Percentiles rank a stretch among this genome's conserved stretches.
Conservation (phyloP, 2,113 vertebrate species). For the Cynoglossus semilaevis region DNA sequence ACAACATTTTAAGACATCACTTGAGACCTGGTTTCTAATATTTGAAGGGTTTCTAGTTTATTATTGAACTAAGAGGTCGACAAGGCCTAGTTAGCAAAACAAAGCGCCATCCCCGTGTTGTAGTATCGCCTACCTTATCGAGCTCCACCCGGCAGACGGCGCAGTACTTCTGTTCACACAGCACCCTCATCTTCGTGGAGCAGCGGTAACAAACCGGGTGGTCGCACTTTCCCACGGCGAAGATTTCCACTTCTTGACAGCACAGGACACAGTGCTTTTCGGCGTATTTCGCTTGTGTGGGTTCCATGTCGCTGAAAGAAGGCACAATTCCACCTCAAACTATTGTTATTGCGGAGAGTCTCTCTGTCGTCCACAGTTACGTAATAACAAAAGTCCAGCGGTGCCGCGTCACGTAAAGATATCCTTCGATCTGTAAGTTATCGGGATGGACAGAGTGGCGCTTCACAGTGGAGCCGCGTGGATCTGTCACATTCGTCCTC, state of each 20-base stretch:
- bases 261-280: constrained; percentile 88
- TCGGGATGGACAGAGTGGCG: constrained; percentile 6
- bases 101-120: constrained; percentile 23
- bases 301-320: constrained; percentile 62
- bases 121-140: constrained; percentile 83
- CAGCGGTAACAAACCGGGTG: constrained; percentile 97
- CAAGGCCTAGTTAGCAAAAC: constrained; percentile 50
- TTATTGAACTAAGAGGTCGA: background rate
- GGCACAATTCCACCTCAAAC: constrained; percentile 11
- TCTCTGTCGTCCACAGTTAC: constrained; percentile 39
- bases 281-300: constrained; percentile 58
- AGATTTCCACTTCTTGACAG: constrained; percentile 90
- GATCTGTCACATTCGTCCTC: background rate
- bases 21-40: background rate
- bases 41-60: accelerated
- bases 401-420: constrained; percentile 32
- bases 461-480: too few relatives aligned
- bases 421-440: constrained; percentile 7
- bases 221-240: constrained; percentile 92
- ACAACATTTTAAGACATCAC: background rate
- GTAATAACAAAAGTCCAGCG: constrained; percentile 45
- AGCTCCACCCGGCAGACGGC: constrained; percentile 97
- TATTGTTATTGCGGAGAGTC: constrained; percentile 17
- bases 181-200: constrained; percentile 95
- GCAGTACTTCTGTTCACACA: constrained; percentile 96